These are phyloP conservation scores for Eurytoma californica DNA, from an alignment of 2,888 invertebrate genomes.

Conservation along the genomic window DNA sequence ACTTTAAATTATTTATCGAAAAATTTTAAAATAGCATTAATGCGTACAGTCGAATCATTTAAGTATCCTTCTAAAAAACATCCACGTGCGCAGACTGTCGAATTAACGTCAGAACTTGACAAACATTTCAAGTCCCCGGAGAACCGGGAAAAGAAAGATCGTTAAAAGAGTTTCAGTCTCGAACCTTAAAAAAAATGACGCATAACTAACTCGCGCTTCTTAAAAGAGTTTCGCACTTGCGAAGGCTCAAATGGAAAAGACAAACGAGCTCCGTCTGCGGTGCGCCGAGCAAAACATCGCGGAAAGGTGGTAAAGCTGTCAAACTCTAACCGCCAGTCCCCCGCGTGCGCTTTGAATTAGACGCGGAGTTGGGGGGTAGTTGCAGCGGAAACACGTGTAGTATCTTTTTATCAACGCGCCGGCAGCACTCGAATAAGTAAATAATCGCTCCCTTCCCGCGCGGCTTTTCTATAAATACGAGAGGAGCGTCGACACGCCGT, in stretches of 20 bases:
- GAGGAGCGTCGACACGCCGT: background rate
- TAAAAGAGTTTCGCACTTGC: background rate
- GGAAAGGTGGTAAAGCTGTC: background rate
- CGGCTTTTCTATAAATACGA: slow-evolving; percentile 42
- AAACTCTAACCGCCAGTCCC: background rate
- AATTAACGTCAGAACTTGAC: too few relatives aligned
- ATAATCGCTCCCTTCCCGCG: slow-evolving; percentile 12
- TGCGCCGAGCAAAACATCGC: background rate
- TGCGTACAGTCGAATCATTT: too few relatives aligned
- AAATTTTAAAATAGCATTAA: too few relatives aligned
- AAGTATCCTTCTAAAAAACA: too few relatives aligned
- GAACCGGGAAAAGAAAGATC: too few relatives aligned
- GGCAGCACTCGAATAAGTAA: slow-evolving; percentile 32
- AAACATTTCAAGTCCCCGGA: too few relatives aligned
- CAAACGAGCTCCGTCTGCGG: background rate
- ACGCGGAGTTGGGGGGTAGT: background rate
- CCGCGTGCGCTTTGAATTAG: slow-evolving; percentile 33
- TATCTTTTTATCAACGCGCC: slow-evolving; percentile 32
- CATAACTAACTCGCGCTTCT: background rate
- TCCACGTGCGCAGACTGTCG: too few relatives aligned
- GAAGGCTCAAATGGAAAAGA: background rate
- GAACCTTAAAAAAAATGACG: background rate
- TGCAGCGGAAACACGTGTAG: slow-evolving; percentile 31
- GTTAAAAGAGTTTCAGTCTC: too few relatives aligned
- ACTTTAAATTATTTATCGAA: too few relatives aligned